A percentile compares a stretch with the other conserved stretches of the same genome.
Conservation (phyloP, 2,113 vertebrate species). For the Sylvicapra grimmia region DNA sequence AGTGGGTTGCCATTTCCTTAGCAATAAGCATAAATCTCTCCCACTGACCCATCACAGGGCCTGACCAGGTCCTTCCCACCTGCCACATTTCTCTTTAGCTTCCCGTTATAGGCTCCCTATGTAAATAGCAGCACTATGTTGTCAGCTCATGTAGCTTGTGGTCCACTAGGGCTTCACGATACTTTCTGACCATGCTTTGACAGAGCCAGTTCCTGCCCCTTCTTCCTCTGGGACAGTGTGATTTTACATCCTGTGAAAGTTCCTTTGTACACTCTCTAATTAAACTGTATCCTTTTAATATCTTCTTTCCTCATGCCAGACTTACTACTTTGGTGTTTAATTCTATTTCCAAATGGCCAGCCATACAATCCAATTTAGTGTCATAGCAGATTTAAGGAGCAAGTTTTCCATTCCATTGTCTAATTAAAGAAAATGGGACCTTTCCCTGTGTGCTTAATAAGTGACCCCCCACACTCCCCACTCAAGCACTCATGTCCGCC, state of each 20-base stretch:
- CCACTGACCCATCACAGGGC: too few relatives aligned
- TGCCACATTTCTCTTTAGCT: background rate
- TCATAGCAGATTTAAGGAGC: background rate
- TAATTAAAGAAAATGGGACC: background rate
- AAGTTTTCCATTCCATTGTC: background rate
- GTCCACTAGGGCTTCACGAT: background rate
- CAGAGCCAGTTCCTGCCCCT: background rate
- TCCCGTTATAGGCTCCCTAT: background rate
- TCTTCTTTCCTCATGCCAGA: background rate
- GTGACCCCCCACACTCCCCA: background rate
- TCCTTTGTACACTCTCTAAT: background rate
- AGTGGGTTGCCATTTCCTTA: background rate
- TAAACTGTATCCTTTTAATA: background rate
- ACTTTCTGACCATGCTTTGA: background rate
- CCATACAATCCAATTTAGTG: background rate
- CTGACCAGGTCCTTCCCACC: background rate
- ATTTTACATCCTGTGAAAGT: background rate
- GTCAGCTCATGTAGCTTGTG: background rate
- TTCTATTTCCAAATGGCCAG: background rate
- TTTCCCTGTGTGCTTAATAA: background rate
- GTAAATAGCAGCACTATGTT: background rate
- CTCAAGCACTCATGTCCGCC: background rate
- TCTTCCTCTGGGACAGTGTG: background rate
- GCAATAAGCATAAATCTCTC: background rate
- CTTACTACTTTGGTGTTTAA: slow-evolving; percentile 3